These are phyloP conservation scores for Pseudocheirus occidentalis DNA, from an alignment of 2,797 vertebrate genomes.

Conservation along the genomic window DNA sequence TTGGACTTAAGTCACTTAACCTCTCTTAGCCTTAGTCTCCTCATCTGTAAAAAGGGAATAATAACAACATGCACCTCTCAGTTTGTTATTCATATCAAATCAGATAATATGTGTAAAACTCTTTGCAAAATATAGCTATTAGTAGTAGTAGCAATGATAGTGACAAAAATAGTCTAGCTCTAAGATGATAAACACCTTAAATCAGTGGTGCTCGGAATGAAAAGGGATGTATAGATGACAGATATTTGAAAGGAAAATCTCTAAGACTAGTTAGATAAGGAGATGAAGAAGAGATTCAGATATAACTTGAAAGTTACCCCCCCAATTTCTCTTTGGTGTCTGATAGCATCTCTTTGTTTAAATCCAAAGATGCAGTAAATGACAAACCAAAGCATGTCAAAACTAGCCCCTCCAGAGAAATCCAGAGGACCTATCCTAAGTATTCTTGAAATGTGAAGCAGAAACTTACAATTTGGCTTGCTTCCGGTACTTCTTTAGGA, in stretches of 20 bases:
- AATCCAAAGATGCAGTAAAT: background rate
- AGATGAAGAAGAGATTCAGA: background rate
- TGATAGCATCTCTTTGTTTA: slow-evolving; percentile 23
- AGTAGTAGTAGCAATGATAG: background rate
- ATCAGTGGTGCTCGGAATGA: background rate
- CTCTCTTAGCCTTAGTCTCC: background rate
- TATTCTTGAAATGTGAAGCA: fast-evolving
- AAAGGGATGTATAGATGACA: background rate
- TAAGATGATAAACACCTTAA: background rate
- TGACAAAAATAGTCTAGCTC: background rate
- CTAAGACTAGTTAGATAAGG: background rate
- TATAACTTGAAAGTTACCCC: background rate
- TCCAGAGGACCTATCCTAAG: background rate
- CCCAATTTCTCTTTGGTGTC: background rate
- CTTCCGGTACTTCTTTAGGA: background rate
- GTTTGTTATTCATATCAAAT: background rate
- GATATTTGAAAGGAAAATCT: background rate
- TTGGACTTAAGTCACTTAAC: background rate
- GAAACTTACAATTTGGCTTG: background rate
- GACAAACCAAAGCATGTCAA: background rate
- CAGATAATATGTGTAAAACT: background rate
- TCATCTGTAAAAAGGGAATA: background rate
- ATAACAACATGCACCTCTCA: background rate
- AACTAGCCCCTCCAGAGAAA: background rate
- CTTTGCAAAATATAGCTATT: background rate